These are phyloP conservation scores for Sinohyriopsis cumingii DNA, from an alignment of 2,888 invertebrate genomes.

Conservation along the genomic window DNA sequence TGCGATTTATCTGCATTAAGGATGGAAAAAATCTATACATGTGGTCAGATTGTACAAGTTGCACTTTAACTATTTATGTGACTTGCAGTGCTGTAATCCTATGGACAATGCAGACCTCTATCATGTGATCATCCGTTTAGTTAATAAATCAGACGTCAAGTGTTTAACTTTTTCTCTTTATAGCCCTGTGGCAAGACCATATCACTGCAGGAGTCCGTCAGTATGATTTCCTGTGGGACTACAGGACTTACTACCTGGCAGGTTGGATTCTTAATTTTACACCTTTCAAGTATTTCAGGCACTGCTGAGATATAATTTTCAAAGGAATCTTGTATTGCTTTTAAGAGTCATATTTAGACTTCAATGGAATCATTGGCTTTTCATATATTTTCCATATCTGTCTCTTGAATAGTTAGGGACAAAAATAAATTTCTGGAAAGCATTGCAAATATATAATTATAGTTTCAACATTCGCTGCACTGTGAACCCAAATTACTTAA, in stretches of 20 bases:
- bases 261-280: slow-evolving; percentile 32
- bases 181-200: slow-evolving; percentile 51
- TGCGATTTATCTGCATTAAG: too few species aligned
- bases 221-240: slow-evolving; percentile 63
- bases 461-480: too few species aligned
- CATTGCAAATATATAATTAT: too few species aligned
- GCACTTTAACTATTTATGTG: not conserved
- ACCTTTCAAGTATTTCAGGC: not conserved
- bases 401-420: not conserved
- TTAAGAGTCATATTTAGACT: not conserved
- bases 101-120: not conserved
- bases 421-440: too few species aligned
- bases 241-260: slow-evolving; percentile 67
- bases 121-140: slow-evolving; percentile 3
- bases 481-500: too few species aligned
- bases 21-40: too few species aligned
- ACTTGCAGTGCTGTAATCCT: not conserved
- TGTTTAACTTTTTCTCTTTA: slow-evolving; percentile 12
- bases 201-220: slow-evolving; percentile 62
- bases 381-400: not conserved
- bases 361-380: not conserved
- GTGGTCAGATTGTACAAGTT: not conserved
- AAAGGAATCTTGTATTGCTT: not conserved
- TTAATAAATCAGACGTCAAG: not conserved
- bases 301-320: not conserved